Evolutionary conservation across 2,113 vertebrate species (phyloP).

Genomic region (Peromyscus polionotus): DNA sequence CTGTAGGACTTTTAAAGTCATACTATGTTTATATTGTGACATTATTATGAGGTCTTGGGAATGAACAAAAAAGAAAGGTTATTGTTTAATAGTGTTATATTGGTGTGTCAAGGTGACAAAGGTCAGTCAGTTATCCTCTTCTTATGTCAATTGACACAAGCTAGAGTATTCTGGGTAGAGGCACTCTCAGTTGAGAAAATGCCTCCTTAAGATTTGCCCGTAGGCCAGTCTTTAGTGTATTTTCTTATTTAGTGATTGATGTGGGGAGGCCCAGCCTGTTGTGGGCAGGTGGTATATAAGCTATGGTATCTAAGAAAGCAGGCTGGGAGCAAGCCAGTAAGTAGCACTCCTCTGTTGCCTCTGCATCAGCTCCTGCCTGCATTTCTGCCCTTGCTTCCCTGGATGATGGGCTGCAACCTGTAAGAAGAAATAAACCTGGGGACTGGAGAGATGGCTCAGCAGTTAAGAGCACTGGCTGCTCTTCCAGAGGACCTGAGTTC

Average conservation of each 20-base stretch:
- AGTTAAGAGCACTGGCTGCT: background rate
- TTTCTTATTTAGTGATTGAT: background rate
- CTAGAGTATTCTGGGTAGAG: background rate
- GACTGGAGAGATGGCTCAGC: background rate
- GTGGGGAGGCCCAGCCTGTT: background rate
- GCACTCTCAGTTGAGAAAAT: background rate
- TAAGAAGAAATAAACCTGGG: background rate
- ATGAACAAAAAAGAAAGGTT: background rate
- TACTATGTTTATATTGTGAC: background rate
- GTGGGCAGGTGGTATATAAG: background rate
- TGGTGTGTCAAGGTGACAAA: background rate
- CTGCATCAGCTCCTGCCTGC: background rate
- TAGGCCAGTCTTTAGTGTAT: background rate
- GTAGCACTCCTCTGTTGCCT: background rate
- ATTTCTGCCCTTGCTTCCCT: background rate
- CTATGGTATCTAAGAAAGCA: background rate
- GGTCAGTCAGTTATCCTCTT: background rate
- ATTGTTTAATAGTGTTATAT: background rate
- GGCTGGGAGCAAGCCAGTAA: background rate
- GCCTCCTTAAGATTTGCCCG: background rate
- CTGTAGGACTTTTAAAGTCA: background rate
- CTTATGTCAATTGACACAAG: background rate
- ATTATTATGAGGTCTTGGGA: background rate
- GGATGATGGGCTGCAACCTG: background rate
- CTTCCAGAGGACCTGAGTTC: background rate